Evolutionary conservation across 2,888 invertebrate genomes (phyloP).

Genomic region (Diogma glabrata): DNA sequence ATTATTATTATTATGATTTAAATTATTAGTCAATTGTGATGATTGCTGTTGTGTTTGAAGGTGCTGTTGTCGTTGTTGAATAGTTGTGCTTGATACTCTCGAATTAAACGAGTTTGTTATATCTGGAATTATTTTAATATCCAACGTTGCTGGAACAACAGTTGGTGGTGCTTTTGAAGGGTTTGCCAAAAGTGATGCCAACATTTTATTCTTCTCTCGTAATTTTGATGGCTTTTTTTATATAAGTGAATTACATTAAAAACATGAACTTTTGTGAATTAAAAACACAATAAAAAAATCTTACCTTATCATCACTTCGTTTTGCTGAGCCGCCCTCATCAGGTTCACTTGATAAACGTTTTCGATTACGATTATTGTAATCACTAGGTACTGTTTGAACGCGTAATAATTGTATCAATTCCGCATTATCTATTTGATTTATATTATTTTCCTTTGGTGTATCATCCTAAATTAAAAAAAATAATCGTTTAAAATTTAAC

Average conservation of each 20-base stretch:
- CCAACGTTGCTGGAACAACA: conserved; percentile 28
- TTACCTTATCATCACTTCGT: conserved; percentile 29
- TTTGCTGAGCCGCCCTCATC: conserved; percentile 39
- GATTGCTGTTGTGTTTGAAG: conserved; percentile 36
- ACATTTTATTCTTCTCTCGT: conserved; percentile 74
- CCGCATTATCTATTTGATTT: conserved; percentile 32
- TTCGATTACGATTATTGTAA: conserved; percentile 35
- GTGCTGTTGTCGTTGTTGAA: conserved; percentile 19
- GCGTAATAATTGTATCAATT: conserved; percentile 34
- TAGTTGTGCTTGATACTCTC: conserved; percentile 24
- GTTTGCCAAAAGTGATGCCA: conserved; percentile 69
- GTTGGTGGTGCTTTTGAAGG: conserved; percentile 50
- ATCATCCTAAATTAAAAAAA: conserved; percentile 23
- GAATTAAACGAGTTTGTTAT: conserved; percentile 30
- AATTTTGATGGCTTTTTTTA: conserved; percentile 48
- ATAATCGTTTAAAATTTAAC: background rate
- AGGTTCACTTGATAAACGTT: conserved; percentile 51
- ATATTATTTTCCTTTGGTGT: conserved; percentile 27
- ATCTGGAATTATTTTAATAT: conserved; percentile 35
- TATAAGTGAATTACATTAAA: conserved; percentile 21
- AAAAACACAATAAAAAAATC: background rate
- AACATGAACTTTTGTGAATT: background rate
- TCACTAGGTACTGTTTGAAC: conserved; percentile 13
- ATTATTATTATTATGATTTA: conserved; percentile 12
- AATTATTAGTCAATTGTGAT: conserved; percentile 15